phyloP scores from a whole-genome alignment of 92 coral and sea anemone genomes.

The Nematostella vectensis region DNA sequence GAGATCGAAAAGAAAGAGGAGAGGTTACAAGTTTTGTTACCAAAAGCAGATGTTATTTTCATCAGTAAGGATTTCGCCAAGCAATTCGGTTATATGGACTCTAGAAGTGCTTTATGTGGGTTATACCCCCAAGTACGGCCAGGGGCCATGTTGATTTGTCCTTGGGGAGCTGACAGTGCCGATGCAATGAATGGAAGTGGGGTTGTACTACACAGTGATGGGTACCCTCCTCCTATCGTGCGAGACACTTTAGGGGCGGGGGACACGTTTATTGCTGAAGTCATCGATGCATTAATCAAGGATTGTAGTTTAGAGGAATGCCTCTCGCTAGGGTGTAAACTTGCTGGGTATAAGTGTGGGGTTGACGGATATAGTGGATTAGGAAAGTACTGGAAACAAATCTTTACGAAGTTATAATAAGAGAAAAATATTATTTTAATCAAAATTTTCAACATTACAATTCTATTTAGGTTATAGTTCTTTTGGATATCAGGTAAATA shows the following conservation, averaged over 20 bases:
- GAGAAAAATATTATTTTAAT: too few relatives aligned
- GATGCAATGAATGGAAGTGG: conserved; percentile 49
- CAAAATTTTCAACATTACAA: too few relatives aligned
- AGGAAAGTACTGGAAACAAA: too few relatives aligned
- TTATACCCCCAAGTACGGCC: conserved; percentile 17
- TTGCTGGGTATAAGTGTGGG: conserved; percentile 82
- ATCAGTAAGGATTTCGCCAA: conserved; percentile 63
- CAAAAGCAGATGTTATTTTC: conserved; percentile 61
- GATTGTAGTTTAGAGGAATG: conserved; percentile 45
- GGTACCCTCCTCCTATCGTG: conserved; percentile 51
- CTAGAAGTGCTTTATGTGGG: conserved; percentile 45
- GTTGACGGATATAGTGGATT: conserved; percentile 65
- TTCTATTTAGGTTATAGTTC: too few relatives aligned
- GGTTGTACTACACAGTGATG: conserved; percentile 40
- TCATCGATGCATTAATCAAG: conserved; percentile 32
- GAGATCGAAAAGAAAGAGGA: conserved; percentile 65
- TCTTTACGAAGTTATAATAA: too few relatives aligned
- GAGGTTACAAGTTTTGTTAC: conserved; percentile 27
- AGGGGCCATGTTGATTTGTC: conserved; percentile 48
- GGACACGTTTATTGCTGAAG: conserved; percentile 85
- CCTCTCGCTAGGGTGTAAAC: conserved; percentile 56
- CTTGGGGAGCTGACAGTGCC: conserved; percentile 83
- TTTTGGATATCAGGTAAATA: too few relatives aligned
- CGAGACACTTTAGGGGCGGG: conserved; percentile 90
- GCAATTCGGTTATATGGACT: conserved; percentile 43